These are phyloP conservation scores for Cassiopea andromeda DNA, from an alignment of 30 jellyfish, hydroid and myxozoan genomes.

Conservation along the genomic window DNA sequence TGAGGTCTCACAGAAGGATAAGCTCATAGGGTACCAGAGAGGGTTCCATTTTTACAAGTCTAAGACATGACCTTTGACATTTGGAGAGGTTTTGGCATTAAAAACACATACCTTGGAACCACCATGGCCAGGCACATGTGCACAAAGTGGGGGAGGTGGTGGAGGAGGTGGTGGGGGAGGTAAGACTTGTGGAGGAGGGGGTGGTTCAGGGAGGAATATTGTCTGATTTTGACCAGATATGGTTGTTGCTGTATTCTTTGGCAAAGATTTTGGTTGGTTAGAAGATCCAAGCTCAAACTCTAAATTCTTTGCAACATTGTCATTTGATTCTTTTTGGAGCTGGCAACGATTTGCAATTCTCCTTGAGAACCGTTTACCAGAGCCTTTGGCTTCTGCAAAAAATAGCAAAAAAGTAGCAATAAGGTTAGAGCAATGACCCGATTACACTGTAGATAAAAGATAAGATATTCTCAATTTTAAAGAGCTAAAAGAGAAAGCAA, in stretches of 20 bases:
- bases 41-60: too few relatives aligned
- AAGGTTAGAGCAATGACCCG: not conserved
- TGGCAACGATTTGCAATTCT: conserved; percentile 65
- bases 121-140: not conserved
- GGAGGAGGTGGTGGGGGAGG: conserved; percentile 72
- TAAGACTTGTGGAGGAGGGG: conserved; percentile 76
- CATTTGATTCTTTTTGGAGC: not conserved
- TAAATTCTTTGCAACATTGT: conserved; percentile 25
- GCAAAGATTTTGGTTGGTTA: not conserved
- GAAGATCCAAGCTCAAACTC: conserved; percentile 1
- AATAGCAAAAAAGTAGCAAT: not conserved
- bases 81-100: too few relatives aligned
- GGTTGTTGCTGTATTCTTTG: not conserved
- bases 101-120: not conserved
- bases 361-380: conserved; percentile 76
- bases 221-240: not conserved
- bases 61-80: too few relatives aligned
- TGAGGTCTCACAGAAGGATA: too few relatives aligned
- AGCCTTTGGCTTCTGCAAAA: conserved; percentile 89
- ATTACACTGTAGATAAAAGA: too few relatives aligned
- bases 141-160: conserved; percentile 29
- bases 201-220: conserved; percentile 38
- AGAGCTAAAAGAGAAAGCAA: too few relatives aligned
- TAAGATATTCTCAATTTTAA: too few relatives aligned
- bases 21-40: too few relatives aligned